A percentile compares a stretch with the other conserved stretches of the same genome.
Conservation (phyloP, 2,797 vertebrate genomes). For the Carcharodon carcharias region DNA sequence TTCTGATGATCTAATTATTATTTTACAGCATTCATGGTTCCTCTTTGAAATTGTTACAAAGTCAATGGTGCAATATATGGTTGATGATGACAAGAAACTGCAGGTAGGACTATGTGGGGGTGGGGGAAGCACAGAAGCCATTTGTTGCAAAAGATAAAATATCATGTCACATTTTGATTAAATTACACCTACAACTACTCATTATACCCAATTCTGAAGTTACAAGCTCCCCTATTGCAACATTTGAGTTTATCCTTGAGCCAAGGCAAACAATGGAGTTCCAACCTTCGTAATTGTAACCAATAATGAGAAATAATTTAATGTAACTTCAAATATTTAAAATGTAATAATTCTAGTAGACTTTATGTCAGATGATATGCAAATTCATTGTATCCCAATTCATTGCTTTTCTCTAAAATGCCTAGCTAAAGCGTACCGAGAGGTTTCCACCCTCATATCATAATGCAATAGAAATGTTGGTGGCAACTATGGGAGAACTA, state of each 20-base stretch:
- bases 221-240: background rate
- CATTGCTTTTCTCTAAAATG: slow-evolving; percentile 15
- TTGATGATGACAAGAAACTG: slow-evolving; percentile 73
- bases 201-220: background rate
- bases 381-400: background rate
- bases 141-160: background rate
- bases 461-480: slow-evolving; percentile 74
- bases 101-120: slow-evolving; percentile 59
- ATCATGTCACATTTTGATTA: no score
- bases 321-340: background rate
- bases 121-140: background rate
- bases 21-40: slow-evolving; percentile 89
- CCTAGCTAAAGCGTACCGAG: slow-evolving; percentile 73
- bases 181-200: background rate
- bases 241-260: background rate
- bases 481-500: slow-evolving; percentile 81
- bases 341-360: background rate
- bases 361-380: background rate
- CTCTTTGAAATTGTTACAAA: slow-evolving; percentile 91
- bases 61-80: slow-evolving; percentile 89
- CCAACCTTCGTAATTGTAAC: background rate
- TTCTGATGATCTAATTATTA: slow-evolving; percentile 39
- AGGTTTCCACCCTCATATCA: slow-evolving; percentile 86
- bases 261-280: background rate
- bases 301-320: background rate